Conservation (phyloP, 2,888 invertebrate genomes). For the Leptinotarsa tumamoca region DNA sequence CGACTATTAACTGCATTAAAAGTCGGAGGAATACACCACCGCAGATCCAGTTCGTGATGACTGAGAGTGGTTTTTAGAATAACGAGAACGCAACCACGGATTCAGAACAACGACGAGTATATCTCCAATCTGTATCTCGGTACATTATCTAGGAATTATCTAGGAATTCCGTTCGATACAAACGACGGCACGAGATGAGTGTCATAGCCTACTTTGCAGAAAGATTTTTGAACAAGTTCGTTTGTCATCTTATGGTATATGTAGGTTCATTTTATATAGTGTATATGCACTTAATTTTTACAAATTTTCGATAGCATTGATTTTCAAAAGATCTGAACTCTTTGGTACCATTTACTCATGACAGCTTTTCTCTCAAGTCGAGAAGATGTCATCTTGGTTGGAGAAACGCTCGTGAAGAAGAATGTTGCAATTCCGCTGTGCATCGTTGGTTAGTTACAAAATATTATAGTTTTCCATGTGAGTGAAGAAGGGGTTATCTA, state of each 20-base stretch:
- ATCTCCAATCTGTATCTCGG: slow-evolving; percentile 28
- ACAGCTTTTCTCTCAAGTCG: too few species aligned
- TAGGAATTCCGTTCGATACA: slow-evolving; percentile 27
- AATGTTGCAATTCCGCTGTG: too few species aligned
- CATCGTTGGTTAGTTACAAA: too few species aligned
- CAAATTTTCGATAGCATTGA: too few species aligned
- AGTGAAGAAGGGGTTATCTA: too few species aligned
- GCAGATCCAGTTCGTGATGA: slow-evolving; percentile 23
- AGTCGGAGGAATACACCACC: slow-evolving; percentile 21
- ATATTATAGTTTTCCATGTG: too few species aligned
- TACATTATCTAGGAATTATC: slow-evolving; percentile 30
- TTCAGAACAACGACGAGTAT: not conserved
- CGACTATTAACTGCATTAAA: slow-evolving; percentile 28
- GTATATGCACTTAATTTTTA: too few species aligned
- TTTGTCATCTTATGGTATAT: slow-evolving; percentile 12
- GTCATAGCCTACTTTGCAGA: slow-evolving; percentile 24
- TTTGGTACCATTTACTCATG: too few species aligned
- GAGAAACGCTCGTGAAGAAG: too few species aligned
- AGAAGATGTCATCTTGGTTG: too few species aligned
- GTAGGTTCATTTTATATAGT: too few species aligned
- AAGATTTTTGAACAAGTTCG: slow-evolving; percentile 21
- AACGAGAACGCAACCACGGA: slow-evolving; percentile 23
- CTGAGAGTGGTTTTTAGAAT: slow-evolving; percentile 23
- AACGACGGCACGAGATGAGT: slow-evolving; percentile 25
- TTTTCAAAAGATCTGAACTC: too few species aligned